Conservation (phyloP, 2,113 vertebrate genomes). For the Perognathus longimembris region DNA sequence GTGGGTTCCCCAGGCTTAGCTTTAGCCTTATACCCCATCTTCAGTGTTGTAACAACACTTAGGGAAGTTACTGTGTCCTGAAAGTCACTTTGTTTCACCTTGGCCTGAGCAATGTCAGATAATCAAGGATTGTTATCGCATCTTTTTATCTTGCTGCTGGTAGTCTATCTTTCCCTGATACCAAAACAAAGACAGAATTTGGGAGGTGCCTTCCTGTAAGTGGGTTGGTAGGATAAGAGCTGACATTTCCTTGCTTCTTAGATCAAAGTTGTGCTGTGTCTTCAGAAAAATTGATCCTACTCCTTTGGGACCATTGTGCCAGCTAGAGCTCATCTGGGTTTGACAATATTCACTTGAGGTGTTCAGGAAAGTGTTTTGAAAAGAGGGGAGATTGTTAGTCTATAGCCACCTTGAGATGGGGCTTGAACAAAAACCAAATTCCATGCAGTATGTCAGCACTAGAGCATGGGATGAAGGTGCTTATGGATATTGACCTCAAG, state of each 20-base stretch:
- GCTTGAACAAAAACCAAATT: too few relatives aligned
- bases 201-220: not conserved
- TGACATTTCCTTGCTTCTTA: not conserved
- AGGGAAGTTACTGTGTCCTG: not conserved
- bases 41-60: not conserved
- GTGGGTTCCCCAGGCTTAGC: not conserved
- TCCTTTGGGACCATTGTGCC: not conserved
- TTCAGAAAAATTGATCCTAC: conserved; percentile 1
- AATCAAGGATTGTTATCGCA: not conserved
- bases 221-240: not conserved
- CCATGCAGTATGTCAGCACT: too few relatives aligned
- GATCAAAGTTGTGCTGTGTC: not conserved
- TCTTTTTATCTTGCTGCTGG: not conserved
- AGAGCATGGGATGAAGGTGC: too few relatives aligned
- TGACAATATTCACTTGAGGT: not conserved
- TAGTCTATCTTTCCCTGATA: not conserved
- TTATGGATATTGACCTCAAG: too few relatives aligned
- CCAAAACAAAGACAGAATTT: not conserved
- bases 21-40: not conserved
- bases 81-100: not conserved
- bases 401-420: too few relatives aligned
- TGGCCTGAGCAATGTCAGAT: conserved; percentile 16
- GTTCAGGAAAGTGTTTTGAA: not conserved
- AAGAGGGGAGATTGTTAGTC: not conserved
- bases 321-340: not conserved